Percentiles rank a stretch among this genome's conserved stretches.
Conservation (phyloP, 2,113 vertebrate genomes). For the Anser brachyrhynchus region DNA sequence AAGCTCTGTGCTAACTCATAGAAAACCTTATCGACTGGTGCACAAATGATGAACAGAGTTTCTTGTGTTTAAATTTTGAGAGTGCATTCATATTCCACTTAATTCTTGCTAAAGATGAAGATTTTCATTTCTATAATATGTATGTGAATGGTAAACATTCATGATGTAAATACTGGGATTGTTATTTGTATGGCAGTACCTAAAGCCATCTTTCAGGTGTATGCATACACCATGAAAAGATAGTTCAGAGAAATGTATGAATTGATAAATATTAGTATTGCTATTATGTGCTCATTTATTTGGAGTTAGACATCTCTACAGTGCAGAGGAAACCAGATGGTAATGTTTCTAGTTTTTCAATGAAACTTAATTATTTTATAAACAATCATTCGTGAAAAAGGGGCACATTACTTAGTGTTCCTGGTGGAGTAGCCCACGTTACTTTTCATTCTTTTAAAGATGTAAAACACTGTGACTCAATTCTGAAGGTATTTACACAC, state of each 20-base stretch:
- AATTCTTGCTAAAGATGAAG: neutral
- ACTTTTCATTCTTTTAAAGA: neutral
- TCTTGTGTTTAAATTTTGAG: neutral
- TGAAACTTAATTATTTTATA: neutral
- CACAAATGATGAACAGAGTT: neutral
- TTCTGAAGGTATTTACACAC: neutral
- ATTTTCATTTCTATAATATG: neutral
- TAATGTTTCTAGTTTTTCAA: neutral
- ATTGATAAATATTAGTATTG: neutral
- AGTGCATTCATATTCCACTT: neutral
- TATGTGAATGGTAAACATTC: neutral
- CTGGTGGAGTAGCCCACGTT: neutral
- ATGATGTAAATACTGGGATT: neutral
- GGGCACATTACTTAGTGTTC: neutral
- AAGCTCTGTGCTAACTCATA: neutral
- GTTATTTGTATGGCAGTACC: neutral
- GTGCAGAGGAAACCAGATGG: neutral
- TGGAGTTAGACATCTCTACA: neutral
- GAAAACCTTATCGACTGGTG: neutral
- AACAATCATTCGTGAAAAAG: neutral
- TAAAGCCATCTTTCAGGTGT: neutral
- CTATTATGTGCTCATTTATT: neutral
- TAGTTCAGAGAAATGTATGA: neutral
- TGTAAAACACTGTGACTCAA: neutral
- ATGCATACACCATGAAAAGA: neutral